Evolutionary conservation across 2,113 vertebrate species (phyloP), one percentile per base, ranked within the genome.

Genomic region (Antechinus flavipes): DNA sequence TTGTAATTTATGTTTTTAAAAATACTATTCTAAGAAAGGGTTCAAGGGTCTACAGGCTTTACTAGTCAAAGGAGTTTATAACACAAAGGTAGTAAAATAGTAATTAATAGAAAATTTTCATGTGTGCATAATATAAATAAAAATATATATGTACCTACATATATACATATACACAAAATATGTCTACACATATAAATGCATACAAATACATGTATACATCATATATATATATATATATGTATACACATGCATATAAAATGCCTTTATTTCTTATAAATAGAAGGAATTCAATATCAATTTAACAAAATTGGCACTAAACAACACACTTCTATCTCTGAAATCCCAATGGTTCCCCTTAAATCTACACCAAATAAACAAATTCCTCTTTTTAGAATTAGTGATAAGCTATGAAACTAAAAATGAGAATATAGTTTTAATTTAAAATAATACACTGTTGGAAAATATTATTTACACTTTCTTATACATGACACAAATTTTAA

Each of bases 321-420:
- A 94, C 14, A 55, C 2, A 91, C 30, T 96, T 97, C 52, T 35
- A 14, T 91, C 49, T 91, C 76, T 90, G 25, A 95, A 96, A 94
- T 90, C 90, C 90, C 46, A 2, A 90, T 50, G 11, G 61, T 55
- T 94, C 47, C 91, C 47, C 91, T 42, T 54, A 92, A 93, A 95
- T 93, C 3, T 58, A 54, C 26, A 95, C 92, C 24, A 96, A 89
- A 95, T 0, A 94, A 54, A 50, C 89, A 58, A 56, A 54, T 0
- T 52, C 2, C 2, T 55, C 47, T n/a, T 94, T 56, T 49, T 93
- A 23, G 30, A 96, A 56, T 3, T 94, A 10, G 42, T 23, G 50
- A 95, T 93, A 94, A 91, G 54, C 84, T 92, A 89, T 24, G 8
- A 91, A 61, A 92, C 16, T 42, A 91, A 93, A 94, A 23, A n/a